Evolutionary conservation across 92 coral and sea anemone genomes (phyloP), one percentile per base, ranked within the genome.

Genomic region (Paramuricea clavata): DNA sequence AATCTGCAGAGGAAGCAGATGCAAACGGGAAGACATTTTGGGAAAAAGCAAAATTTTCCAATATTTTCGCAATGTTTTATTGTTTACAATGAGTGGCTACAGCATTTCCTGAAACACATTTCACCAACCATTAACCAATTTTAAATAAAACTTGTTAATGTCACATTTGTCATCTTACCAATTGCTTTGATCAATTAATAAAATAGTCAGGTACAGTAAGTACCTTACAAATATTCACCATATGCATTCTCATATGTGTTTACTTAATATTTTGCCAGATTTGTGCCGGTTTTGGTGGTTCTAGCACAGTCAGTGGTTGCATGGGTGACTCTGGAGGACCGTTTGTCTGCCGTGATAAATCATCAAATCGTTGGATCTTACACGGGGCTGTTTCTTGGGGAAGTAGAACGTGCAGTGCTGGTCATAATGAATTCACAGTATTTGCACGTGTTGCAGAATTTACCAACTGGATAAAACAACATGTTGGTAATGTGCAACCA

Each of bases 361-460:
- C 82, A 28, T 1, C 81, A 19, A 21, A 54, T 9, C 87, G 65
- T 62, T 93, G 91, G 87, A 54, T 25, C 5, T 56, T 93, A 12
- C 92, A 93, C 49, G 96, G 96, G 3, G 94, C 88, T 26, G 96
- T 93, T 54, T 91, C 94, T 77, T 93, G 96, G 96, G 96, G 96
- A 44, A 88, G 91, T 15, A 82, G 96, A 39, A 85, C 96, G 5
- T 93, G 96, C 86, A 91, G 96, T 80, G 88, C 94, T 5, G 96
- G 96, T 5, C 76, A 79, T 25, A 93, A 88, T 81, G 81, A 93
- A 72, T 93, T 85, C 91, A 93, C 96, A 15, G 96, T 93, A 5
- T 93, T 81, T 78, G 96, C 96, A 42, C 90, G 96, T 41, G 83
- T 93, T 79, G 71, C 92, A 41, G 92, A 91, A 73, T 93, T 91